These are phyloP conservation scores for Cygnus buccinator DNA, from an alignment of 2,113 vertebrate genomes.

Conservation along the genomic window DNA sequence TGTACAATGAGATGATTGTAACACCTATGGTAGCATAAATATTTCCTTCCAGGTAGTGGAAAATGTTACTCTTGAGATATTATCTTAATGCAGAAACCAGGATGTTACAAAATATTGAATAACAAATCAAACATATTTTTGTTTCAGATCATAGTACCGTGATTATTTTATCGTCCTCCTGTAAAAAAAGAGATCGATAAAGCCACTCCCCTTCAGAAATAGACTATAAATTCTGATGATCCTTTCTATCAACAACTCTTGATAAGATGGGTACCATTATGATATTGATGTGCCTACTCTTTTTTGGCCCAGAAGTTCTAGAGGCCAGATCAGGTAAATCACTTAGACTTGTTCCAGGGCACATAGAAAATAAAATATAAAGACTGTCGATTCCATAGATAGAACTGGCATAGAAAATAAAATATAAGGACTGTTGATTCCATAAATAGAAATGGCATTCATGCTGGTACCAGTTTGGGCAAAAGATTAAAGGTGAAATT, in stretches of 20 bases:
- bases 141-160: not conserved
- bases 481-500: not conserved
- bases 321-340: conserved; percentile 50
- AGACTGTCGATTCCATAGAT: not conserved
- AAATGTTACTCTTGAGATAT: conserved; percentile 13
- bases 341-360: not conserved
- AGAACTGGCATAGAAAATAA: not conserved
- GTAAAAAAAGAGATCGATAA: not conserved
- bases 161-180: not conserved
- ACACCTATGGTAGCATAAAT: not conserved
- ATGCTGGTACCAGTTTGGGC: not conserved
- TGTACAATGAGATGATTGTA: not conserved
- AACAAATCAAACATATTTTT: conserved; percentile 36
- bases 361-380: not conserved
- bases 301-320: conserved; percentile 21
- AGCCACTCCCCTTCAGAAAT: conserved; percentile 48
- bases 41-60: conserved; percentile 9
- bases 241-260: not conserved
- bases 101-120: conserved; percentile 51
- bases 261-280: conserved; percentile 1
- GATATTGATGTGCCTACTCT: conserved; percentile 12
- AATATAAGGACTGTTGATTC: not conserved
- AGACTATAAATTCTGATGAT: conserved; percentile 26
- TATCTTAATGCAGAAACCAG: conserved; percentile 16
- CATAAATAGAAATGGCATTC: not conserved